Evolutionary conservation across 2,113 vertebrate genomes (phyloP).

Genomic region (Zapus hudsonius): DNA sequence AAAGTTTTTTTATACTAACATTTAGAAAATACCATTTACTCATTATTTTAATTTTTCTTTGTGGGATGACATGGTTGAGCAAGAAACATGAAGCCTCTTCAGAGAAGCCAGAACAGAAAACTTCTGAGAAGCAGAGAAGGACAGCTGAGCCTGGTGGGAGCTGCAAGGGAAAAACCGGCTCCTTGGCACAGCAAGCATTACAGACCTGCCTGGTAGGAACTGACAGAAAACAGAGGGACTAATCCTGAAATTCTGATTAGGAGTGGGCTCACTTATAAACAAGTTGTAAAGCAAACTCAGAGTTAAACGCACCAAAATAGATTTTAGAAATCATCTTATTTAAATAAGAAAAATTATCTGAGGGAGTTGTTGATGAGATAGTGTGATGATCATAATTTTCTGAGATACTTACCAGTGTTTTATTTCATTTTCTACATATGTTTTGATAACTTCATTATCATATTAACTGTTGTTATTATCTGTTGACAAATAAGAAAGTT

Average conservation of each 20-base stretch:
- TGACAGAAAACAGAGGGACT: background rate
- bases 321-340: slow-evolving; percentile 9
- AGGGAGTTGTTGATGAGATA: background rate
- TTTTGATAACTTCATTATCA: background rate
- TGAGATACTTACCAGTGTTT: background rate
- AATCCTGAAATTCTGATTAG: background rate
- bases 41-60: background rate
- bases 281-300: background rate
- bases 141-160: too few relatives aligned
- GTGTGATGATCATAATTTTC: background rate
- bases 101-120: too few relatives aligned
- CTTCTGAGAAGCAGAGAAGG: background rate
- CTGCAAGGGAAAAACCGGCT: background rate
- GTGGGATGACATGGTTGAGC: too few relatives aligned
- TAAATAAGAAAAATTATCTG: background rate
- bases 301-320: background rate
- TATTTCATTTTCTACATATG: background rate
- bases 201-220: background rate
- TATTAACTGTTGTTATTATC: slow-evolving; percentile 5
- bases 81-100: background rate
- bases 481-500: background rate
- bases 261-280: background rate
- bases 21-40: background rate
- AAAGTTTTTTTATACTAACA: background rate
- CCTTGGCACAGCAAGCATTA: background rate